A percentile compares a stretch with the other conserved stretches of the same genome.
Evolutionary conservation across 1,140 invertebrate genomes (phyloP).

Genomic region (Lerema accius): DNA sequence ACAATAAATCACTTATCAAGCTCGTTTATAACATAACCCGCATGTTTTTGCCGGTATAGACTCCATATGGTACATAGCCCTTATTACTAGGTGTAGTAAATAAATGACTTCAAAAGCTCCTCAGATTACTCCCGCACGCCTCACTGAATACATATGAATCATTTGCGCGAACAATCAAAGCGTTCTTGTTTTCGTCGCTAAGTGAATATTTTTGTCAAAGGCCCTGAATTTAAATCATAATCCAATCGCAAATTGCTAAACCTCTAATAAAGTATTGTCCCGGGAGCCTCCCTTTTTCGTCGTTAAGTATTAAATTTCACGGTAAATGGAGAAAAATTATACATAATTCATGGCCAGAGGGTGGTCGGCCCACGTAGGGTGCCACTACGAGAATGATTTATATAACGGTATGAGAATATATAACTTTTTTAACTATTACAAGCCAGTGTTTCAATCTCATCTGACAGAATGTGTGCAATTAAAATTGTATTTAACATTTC

Average conservation of each 20-base stretch:
- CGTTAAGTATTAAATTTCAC: slow-evolving; percentile 50
- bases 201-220: slow-evolving; percentile 17
- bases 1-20: too few relatives aligned
- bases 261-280: slow-evolving; percentile 51
- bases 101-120: too few relatives aligned
- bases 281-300: slow-evolving; percentile 37
- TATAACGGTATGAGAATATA: background rate
- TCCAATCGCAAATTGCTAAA: slow-evolving; percentile 47
- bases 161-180: slow-evolving; percentile 12
- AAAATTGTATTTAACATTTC: too few relatives aligned
- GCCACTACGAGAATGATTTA: too few relatives aligned
- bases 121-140: slow-evolving; percentile 1
- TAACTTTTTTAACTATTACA: too few relatives aligned
- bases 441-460: too few relatives aligned
- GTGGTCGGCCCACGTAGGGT: too few relatives aligned
- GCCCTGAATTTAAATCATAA: slow-evolving; percentile 30
- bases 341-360: slow-evolving; percentile 30
- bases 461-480: too few relatives aligned
- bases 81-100: too few relatives aligned
- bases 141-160: background rate
- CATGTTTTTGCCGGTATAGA: too few relatives aligned
- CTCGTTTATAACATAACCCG: too few relatives aligned
- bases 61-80: too few relatives aligned
- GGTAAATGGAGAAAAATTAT: slow-evolving; percentile 46
- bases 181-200: background rate